Evolutionary conservation across 2,113 vertebrate species (phyloP).

Genomic region (Macrotis lagotis): DNA sequence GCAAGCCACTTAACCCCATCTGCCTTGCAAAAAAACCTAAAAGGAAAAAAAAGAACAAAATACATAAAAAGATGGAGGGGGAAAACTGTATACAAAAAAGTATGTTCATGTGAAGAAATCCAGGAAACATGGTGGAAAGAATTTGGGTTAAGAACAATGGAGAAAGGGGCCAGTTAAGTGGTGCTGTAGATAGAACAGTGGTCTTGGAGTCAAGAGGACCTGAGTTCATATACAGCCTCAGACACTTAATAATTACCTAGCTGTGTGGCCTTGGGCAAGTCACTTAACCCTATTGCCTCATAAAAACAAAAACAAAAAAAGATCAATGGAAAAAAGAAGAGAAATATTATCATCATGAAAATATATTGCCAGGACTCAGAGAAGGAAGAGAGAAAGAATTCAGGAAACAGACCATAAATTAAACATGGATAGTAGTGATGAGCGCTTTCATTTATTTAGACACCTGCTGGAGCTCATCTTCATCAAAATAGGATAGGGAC

Average conservation of each 20-base stretch:
- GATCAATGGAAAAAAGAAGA: not conserved
- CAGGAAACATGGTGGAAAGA: not conserved
- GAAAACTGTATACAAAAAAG: not conserved
- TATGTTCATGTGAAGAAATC: not conserved
- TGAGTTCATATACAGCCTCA: too few species aligned
- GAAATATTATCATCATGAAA: not conserved
- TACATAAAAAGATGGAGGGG: not conserved
- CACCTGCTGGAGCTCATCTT: not conserved
- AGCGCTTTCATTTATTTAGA: not conserved
- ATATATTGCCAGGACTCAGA: not conserved
- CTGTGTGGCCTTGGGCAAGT: too few species aligned
- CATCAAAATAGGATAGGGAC: not conserved
- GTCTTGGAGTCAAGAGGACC: too few species aligned
- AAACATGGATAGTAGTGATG: not conserved
- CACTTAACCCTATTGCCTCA: too few species aligned
- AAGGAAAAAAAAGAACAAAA: not conserved
- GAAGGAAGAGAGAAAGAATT: not conserved
- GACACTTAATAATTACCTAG: too few species aligned
- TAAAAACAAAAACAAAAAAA: too few species aligned
- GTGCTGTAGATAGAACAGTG: too few species aligned
- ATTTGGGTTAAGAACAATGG: not conserved
- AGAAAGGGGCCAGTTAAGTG: too few species aligned
- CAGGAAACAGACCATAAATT: not conserved
- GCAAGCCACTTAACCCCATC: too few species aligned
- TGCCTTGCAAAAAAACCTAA: too few species aligned